phyloP scores from a whole-genome alignment of 2,888 invertebrate genomes.

The Hemithea aestivaria region DNA sequence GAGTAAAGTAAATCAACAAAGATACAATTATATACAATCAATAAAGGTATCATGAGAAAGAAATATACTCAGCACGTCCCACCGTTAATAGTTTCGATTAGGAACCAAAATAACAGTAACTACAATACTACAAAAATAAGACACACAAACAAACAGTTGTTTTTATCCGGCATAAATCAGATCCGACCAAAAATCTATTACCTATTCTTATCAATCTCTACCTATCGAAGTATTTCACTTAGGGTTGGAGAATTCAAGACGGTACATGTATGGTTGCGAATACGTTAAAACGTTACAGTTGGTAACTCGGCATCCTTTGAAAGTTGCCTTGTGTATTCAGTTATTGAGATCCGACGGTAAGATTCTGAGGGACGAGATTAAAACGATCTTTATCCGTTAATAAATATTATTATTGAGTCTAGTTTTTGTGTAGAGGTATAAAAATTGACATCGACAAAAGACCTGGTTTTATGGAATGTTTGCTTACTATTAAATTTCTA shows the following conservation, averaged over 20 bases:
- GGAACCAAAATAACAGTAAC: no score
- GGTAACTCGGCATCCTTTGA: slow-evolving; percentile 44
- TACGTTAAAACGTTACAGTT: slow-evolving; percentile 41
- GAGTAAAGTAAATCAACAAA: no score
- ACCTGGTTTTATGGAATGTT: no score
- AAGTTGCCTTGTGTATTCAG: slow-evolving; percentile 28
- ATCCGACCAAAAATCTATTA: slow-evolving; percentile 1
- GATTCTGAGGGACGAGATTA: slow-evolving; percentile 10
- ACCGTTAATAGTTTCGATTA: no score
- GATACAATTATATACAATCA: no score
- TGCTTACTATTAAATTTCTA: no score
- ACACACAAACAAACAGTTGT: no score
- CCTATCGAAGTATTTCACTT: slow-evolving; percentile 22
- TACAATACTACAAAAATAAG: no score
- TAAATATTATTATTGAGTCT: slow-evolving; percentile 7
- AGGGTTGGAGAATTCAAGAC: slow-evolving; percentile 17
- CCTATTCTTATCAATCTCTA: not conserved
- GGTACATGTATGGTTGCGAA: slow-evolving; percentile 39
- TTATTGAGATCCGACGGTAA: slow-evolving; percentile 20
- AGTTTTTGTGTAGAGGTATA: no score
- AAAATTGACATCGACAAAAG: no score
- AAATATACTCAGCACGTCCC: no score
- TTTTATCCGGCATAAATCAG: not conserved
- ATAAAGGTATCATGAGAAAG: no score
- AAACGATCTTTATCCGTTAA: slow-evolving; percentile 8